These are phyloP conservation scores for Diaphora mendica DNA, from an alignment of 2,888 invertebrate genomes.

Conservation along the genomic window DNA sequence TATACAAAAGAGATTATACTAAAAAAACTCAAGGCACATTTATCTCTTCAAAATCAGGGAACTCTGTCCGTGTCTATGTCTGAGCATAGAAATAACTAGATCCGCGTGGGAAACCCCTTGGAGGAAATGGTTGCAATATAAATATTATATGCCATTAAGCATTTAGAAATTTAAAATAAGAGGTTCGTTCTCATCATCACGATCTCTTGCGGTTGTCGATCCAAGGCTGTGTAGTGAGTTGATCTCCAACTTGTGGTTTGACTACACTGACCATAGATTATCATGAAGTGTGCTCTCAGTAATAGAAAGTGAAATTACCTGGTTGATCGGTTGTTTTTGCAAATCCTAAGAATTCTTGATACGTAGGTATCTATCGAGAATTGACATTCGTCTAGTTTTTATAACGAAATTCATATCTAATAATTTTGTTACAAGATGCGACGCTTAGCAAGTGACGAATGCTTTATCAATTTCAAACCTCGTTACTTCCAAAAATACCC, in stretches of 20 bases:
- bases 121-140: background rate
- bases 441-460: background rate
- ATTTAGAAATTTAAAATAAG: conserved; percentile 24
- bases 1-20: too few species aligned
- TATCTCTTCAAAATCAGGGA: background rate
- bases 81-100: background rate
- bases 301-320: conserved; percentile 62
- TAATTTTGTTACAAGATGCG: background rate
- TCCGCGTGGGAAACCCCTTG: background rate
- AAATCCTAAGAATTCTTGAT: conserved; percentile 15
- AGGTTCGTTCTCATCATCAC: conserved; percentile 43
- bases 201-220: conserved; percentile 52
- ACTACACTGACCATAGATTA: conserved; percentile 43
- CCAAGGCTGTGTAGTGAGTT: conserved; percentile 32
- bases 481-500: background rate
- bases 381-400: background rate
- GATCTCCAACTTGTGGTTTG: conserved; percentile 53
- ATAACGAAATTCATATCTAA: background rate
- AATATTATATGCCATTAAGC: conserved; percentile 5
- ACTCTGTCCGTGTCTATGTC: background rate
- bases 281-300: conserved; percentile 46
- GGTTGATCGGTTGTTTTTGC: conserved; percentile 39
- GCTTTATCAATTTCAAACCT: background rate
- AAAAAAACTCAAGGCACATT: background rate
- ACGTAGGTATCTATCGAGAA: background rate